Percentiles rank a stretch among this genome's conserved stretches.
Evolutionary conservation across 2,113 vertebrate species (phyloP).

Genomic region (Acanthisitta chloris): DNA sequence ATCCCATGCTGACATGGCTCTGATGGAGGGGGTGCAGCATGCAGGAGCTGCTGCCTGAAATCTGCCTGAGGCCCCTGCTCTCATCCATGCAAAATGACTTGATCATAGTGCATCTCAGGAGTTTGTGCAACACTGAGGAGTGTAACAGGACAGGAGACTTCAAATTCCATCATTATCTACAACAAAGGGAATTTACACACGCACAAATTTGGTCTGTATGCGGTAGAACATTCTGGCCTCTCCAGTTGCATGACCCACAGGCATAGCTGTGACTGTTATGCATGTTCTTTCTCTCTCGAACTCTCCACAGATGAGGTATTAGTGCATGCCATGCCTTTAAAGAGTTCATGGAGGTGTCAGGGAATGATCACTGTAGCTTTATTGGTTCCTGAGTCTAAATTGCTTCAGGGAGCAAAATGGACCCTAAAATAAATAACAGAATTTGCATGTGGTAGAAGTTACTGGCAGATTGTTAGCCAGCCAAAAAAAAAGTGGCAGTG

Average conservation of each 20-base stretch:
- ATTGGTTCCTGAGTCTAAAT: not conserved
- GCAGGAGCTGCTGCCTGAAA: not conserved
- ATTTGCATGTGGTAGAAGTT: not conserved
- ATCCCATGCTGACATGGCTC: fast-evolving
- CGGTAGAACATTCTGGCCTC: not conserved
- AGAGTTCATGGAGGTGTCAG: not conserved
- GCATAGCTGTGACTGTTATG: not conserved
- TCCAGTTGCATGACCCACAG: not conserved
- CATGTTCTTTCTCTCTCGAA: not conserved
- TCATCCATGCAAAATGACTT: fast-evolving
- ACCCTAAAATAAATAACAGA: not conserved
- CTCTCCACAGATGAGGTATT: not conserved
- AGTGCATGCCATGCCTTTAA: not conserved
- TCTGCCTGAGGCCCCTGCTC: not conserved
- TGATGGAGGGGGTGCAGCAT: not conserved
- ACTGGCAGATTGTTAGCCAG: not conserved
- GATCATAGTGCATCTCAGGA: not conserved
- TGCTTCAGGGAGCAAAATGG: not conserved
- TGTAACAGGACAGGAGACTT: not conserved
- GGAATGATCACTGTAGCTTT: not conserved
- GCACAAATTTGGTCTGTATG: not conserved
- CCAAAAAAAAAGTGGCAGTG: not conserved
- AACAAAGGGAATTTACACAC: not conserved
- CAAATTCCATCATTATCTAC: not conserved
- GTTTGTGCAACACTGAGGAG: not conserved